Evolutionary conservation across 2,888 invertebrate genomes (phyloP), one percentile per base, ranked within the genome.

Genomic region (Gastracanthus pulcherrimus): DNA sequence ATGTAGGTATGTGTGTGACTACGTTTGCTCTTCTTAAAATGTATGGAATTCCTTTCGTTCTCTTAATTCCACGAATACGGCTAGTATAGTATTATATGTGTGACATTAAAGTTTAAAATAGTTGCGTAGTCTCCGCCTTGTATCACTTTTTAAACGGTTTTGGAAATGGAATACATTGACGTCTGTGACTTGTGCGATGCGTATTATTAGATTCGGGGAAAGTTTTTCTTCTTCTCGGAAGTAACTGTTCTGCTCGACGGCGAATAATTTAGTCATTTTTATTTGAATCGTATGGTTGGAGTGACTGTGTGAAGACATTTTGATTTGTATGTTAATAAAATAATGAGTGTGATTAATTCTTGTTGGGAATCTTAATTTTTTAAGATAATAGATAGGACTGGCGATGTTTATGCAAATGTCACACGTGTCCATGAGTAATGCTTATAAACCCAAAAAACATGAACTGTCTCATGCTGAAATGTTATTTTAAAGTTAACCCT

Each of bases 261-360:
- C 11, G 55, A 58, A 58, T 76, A 67, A 76, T 76, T 45, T 69
- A 60, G 58, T 34, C 58, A 66, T 66, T 76, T 76, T 48, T 64
- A 67, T 66, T 36, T 36, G 45, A 58, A 60, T 29, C 23, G 11
- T n/a, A 16, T 9, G 23, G 26, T 26, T 26, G 6, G 26, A 36
- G n/a, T 64, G 11, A 11, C 9, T n/a, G 6, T 19, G 16, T 34
- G 55, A 16, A 13, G 19, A 16, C 38, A 4, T 71, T 58, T 75
- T 34, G 31, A 64, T 62, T 62, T 29, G 34, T 64, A 48, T 64
- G 45, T 34, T 74, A 74, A 74, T 64, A 19, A 2, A 5, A 19
- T 62, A 74, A 71, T 71, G 55, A 4, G 55, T 55, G 36, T 38
- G n/a, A 45, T 45, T 45, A 23, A 48, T 11, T 31, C 72, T 60